Percentiles rank a stretch among this genome's conserved stretches.
Conservation (phyloP, 2,113 vertebrate genomes). For the Tyto alba region DNA sequence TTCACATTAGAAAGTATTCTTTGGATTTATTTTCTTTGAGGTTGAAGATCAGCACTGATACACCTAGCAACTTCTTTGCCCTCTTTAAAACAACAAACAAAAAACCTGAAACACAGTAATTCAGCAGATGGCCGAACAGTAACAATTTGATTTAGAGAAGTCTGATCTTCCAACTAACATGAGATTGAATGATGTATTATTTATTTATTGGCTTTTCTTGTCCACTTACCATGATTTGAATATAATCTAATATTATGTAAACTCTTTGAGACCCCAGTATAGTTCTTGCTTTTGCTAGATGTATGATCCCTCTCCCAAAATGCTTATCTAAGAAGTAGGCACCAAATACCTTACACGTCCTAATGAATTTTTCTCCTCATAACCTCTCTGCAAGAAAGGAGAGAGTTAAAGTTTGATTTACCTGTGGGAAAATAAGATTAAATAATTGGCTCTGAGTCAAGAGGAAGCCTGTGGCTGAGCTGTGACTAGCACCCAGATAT, state of each 20-base stretch:
- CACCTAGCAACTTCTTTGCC: neutral
- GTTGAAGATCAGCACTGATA: neutral
- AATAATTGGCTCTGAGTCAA: neutral
- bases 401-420: neutral
- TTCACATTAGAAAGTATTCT: neutral
- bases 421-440: slow-evolving; percentile 17
- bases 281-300: neutral
- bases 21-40: neutral
- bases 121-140: neutral
- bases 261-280: neutral
- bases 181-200: neutral
- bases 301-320: neutral
- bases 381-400: neutral
- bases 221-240: neutral
- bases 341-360: neutral
- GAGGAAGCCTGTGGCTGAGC: neutral
- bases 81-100: neutral
- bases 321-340: neutral
- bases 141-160: neutral
- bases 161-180: neutral
- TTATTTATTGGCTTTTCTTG: neutral
- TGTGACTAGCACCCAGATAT: slow-evolving; percentile 26
- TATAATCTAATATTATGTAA: neutral
- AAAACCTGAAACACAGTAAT: neutral
- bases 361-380: neutral